A percentile compares a stretch with the other conserved stretches of the same genome.
Evolutionary conservation across 2,888 invertebrate species (phyloP).

Genomic region (Amaurobius ferox): DNA sequence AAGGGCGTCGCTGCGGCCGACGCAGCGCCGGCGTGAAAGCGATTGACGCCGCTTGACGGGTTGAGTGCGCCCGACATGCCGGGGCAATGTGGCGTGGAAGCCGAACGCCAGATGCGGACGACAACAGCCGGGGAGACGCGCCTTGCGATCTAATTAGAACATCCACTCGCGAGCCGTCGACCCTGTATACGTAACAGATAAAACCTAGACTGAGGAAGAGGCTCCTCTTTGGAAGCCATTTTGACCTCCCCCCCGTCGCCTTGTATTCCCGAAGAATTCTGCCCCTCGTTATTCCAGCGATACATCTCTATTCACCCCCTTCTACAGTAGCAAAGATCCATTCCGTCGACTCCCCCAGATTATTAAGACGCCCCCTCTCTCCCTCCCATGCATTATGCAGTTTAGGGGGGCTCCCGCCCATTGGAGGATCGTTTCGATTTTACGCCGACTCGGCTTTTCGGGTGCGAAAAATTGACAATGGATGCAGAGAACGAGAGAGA

Average conservation of each 20-base stretch:
- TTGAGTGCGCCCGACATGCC: slow-evolving; percentile 73
- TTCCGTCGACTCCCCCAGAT: slow-evolving; percentile 28
- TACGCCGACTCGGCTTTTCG: slow-evolving; percentile 52
- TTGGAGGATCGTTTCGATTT: slow-evolving; percentile 66
- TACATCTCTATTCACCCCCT: slow-evolving; percentile 10
- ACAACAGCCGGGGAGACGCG: slow-evolving; percentile 59
- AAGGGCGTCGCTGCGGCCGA: no score
- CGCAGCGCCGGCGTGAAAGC: slow-evolving; percentile 72
- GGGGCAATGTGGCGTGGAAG: slow-evolving; percentile 67
- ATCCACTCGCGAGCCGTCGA: slow-evolving; percentile 42
- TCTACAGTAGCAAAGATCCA: not conserved
- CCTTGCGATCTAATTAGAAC: slow-evolving; percentile 69
- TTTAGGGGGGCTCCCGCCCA: slow-evolving; percentile 47
- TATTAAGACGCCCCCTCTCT: slow-evolving; percentile 46
- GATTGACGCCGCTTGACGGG: slow-evolving; percentile 74
- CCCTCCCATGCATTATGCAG: slow-evolving; percentile 55
- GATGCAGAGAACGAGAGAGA: slow-evolving; percentile 25
- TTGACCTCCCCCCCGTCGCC: slow-evolving; percentile 34
- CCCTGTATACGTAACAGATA: slow-evolving; percentile 69
- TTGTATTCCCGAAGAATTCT: slow-evolving; percentile 41
- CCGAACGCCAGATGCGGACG: slow-evolving; percentile 46
- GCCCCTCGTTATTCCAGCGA: not conserved
- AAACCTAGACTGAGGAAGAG: slow-evolving; percentile 49
- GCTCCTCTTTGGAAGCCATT: slow-evolving; percentile 63
- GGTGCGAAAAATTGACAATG: slow-evolving; percentile 72